These are phyloP conservation scores for Phyllopteryx taeniolatus DNA, from an alignment of 2,113 vertebrate species.

Conservation along the genomic window DNA sequence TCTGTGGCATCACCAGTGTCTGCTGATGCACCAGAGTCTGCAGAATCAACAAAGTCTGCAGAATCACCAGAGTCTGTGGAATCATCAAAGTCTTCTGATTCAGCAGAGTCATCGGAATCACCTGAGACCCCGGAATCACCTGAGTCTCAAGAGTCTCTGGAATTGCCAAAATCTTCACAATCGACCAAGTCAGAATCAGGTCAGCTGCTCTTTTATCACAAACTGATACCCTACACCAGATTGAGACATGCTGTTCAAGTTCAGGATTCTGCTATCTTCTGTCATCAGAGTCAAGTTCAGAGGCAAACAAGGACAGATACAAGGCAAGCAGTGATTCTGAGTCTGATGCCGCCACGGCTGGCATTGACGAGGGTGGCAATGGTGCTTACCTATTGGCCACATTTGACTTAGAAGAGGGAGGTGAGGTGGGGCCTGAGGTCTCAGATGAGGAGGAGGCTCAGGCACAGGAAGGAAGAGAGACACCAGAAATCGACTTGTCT, in stretches of 20 bases:
- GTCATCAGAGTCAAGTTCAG: conserved; percentile 7
- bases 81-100: not conserved
- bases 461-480: too few species aligned
- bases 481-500: not conserved
- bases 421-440: not conserved
- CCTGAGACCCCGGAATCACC: not conserved
- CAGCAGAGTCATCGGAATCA: not conserved
- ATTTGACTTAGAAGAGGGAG: not conserved
- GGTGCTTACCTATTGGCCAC: not conserved
- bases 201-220: not conserved
- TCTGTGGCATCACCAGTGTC: not conserved
- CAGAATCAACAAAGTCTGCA: not conserved
- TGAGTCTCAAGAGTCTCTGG: not conserved
- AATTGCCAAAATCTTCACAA: not conserved
- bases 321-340: not conserved
- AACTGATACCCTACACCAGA: not conserved
- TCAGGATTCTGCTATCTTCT: not conserved
- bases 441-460: not conserved
- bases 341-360: not conserved
- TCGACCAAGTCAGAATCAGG: not conserved
- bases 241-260: not conserved
- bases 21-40: not conserved
- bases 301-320: not conserved
- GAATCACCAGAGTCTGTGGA: not conserved
- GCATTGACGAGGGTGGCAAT: not conserved